phyloP scores from a whole-genome alignment of 2,797 vertebrate genomes.

The Pangasius larnaudii region DNA sequence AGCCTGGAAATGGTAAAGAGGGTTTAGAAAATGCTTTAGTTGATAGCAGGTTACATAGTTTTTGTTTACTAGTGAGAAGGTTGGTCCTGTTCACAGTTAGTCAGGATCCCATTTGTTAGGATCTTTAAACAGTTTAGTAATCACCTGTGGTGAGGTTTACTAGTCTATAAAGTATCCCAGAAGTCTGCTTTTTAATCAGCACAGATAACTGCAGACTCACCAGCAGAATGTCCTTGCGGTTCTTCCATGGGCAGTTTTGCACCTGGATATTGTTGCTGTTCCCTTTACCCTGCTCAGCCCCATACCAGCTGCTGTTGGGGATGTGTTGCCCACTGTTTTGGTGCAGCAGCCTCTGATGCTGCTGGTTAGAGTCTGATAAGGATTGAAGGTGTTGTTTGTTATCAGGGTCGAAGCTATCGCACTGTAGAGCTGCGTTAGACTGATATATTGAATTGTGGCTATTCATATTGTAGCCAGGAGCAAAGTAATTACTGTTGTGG shows the following conservation, averaged over 20 bases:
- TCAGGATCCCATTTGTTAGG: background rate
- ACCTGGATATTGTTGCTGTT: constrained; percentile 57
- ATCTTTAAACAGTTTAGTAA: background rate
- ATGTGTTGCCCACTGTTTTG: constrained; percentile 72
- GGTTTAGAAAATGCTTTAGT: background rate
- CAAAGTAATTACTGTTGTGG: constrained; percentile 73
- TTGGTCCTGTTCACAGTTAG: background rate
- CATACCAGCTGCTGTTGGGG: constrained; percentile 67
- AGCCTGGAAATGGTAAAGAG: constrained; percentile 71
- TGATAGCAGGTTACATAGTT: background rate
- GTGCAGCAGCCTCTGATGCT: constrained; percentile 63
- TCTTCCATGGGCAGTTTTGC: constrained; percentile 76
- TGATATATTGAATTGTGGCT: constrained; percentile 70
- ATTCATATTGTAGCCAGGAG: constrained; percentile 70
- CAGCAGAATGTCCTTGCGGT: constrained; percentile 77
- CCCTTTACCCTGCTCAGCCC: constrained; percentile 53
- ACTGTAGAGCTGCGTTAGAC: constrained; percentile 62
- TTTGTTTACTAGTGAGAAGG: background rate
- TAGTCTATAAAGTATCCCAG: background rate
- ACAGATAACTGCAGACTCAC: constrained; percentile 68
- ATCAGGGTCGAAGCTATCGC: constrained; percentile 48
- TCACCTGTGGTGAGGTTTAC: background rate
- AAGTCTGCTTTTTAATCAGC: background rate
- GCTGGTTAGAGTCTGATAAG: constrained; percentile 49
- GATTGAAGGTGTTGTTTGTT: constrained; percentile 44